Percentiles rank a stretch among this genome's conserved stretches.
Evolutionary conservation across 1,140 invertebrate genomes (phyloP).

Genomic region (Lamellibrachia luymesi): DNA sequence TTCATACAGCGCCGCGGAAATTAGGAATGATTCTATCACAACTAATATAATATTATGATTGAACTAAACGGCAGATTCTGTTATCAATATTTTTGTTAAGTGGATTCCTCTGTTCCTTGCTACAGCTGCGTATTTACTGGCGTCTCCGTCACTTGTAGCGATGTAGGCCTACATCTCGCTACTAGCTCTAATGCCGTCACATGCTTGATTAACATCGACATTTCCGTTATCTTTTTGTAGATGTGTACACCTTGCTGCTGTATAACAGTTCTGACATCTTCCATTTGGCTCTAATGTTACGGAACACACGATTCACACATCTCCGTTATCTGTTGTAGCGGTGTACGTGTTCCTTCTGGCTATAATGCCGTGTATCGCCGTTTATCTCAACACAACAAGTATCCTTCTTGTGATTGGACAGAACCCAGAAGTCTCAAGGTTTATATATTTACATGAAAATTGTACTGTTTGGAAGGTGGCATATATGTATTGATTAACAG

Average conservation of each 20-base stretch:
- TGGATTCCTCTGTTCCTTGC: too few species aligned
- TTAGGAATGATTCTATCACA: too few species aligned
- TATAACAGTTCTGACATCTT: too few species aligned
- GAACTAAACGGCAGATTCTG: too few species aligned
- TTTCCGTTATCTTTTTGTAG: not conserved
- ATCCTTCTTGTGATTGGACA: not conserved
- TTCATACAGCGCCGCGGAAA: too few species aligned
- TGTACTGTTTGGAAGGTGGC: not conserved
- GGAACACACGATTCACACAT: not conserved
- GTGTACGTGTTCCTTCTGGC: not conserved
- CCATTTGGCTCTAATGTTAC: not conserved
- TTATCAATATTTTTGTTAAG: too few species aligned
- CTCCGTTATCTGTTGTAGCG: not conserved
- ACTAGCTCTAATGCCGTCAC: not conserved
- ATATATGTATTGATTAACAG: too few species aligned
- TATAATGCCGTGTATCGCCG: not conserved
- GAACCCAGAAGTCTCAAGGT: not conserved
- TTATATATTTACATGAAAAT: not conserved
- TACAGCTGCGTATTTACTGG: too few species aligned
- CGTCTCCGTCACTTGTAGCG: too few species aligned
- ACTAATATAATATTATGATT: too few species aligned
- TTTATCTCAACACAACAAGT: not conserved
- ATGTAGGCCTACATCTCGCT: too few species aligned
- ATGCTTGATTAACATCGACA: not conserved
- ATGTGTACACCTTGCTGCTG: too few species aligned